These are phyloP conservation scores for Diabrotica balteata DNA, from an alignment of 2,888 invertebrate species.

Conservation along the genomic window DNA sequence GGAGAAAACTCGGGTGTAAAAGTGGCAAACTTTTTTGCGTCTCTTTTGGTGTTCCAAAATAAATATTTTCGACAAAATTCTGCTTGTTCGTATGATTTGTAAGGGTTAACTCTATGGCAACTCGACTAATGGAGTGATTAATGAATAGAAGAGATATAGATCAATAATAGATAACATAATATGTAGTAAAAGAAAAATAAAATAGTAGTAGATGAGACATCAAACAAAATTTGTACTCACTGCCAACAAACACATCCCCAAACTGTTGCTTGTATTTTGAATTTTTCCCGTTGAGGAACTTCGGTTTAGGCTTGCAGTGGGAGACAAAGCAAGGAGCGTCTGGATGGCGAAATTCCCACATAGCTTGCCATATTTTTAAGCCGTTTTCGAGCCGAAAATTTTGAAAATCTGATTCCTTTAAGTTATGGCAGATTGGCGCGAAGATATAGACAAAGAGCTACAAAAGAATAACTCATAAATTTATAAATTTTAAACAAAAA, in stretches of 20 bases:
- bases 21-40: too few species aligned
- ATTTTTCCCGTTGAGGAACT: slow-evolving; percentile 66
- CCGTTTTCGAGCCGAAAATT: slow-evolving; percentile 95
- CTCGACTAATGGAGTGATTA: too few species aligned
- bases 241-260: slow-evolving; percentile 81
- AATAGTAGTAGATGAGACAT: too few species aligned
- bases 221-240: slow-evolving; percentile 63
- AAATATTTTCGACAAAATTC: too few species aligned
- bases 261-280: slow-evolving; percentile 60
- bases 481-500: too few species aligned
- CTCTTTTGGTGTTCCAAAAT: too few species aligned
- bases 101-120: too few species aligned
- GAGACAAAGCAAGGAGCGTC: slow-evolving; percentile 94
- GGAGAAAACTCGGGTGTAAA: too few species aligned
- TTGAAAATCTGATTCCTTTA: slow-evolving; percentile 95
- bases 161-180: too few species aligned
- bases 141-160: too few species aligned
- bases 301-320: slow-evolving; percentile 90
- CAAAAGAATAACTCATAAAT: slow-evolving; percentile 34
- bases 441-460: slow-evolving; percentile 97
- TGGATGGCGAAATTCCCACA: slow-evolving; percentile 96
- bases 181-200: too few species aligned
- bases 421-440: slow-evolving; percentile 90
- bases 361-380: slow-evolving; percentile 91
- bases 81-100: too few species aligned